phyloP scores from a whole-genome alignment of 2,888 invertebrate genomes.

The Coenonympha arcania region DNA sequence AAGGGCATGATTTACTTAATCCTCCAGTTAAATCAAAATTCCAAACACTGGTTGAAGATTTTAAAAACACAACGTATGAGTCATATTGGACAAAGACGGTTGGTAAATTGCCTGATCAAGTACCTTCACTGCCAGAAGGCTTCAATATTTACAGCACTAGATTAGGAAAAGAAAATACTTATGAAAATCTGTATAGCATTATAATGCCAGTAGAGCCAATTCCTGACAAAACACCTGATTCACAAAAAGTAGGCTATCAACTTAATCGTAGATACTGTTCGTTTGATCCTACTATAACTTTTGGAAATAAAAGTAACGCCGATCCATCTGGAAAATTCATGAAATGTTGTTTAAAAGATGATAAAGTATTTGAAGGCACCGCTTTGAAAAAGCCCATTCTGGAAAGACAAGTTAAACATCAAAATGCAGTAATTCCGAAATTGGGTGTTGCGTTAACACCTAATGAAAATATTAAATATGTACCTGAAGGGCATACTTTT shows the following conservation, averaged over 20 bases:
- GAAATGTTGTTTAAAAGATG: constrained; percentile 57
- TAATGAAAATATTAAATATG: constrained; percentile 58
- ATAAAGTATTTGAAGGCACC: constrained; percentile 47
- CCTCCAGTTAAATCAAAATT: constrained; percentile 53
- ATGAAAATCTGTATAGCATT: constrained; percentile 50
- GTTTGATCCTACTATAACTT: constrained; percentile 56
- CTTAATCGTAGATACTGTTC: constrained; percentile 45
- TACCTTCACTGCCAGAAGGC: constrained; percentile 55
- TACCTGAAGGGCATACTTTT: constrained; percentile 62
- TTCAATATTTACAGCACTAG: constrained; percentile 43
- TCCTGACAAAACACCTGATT: constrained; percentile 46
- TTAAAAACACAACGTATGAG: constrained; percentile 49
- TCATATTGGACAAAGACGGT: constrained; percentile 56
- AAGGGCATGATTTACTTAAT: constrained; percentile 41
- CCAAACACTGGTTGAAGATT: constrained; percentile 46
- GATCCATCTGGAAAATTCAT: constrained; percentile 22
- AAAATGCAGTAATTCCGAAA: constrained; percentile 43
- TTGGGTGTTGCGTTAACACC: constrained; percentile 60
- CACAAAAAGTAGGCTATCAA: constrained; percentile 43
- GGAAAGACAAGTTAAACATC: constrained; percentile 56
- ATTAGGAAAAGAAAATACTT: constrained; percentile 45
- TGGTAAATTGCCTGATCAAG: constrained; percentile 43
- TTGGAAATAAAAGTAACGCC: constrained; percentile 39
- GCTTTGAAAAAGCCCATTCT: constrained; percentile 45
- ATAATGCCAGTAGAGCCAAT: constrained; percentile 50